Base-by-base conservation (phyloP, 2,888 invertebrate species). In the Protophormia terraenovae region DNA sequence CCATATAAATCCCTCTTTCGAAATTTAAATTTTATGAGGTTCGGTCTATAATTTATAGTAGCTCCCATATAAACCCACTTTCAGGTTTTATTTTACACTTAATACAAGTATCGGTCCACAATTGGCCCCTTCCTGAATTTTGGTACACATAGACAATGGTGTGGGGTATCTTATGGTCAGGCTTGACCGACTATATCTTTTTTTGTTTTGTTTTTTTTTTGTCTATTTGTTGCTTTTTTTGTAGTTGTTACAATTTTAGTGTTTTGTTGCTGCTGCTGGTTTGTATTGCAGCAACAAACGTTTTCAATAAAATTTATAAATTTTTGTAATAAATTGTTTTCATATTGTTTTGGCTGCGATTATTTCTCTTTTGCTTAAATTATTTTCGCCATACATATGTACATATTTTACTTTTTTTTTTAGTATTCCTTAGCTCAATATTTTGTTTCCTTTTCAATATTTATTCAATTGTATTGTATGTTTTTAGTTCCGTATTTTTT, bases 271-370 rank as follows among this genome's bases (percentile, higher is more conserved):
- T 79, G 24, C 16, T 55, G 4, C 22, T 38, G 29, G n/a, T 35
- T 19, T 22, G 55, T 60, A 35, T 69, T 60, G 41, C 22, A 45
- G 29, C 8, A 58, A 58, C 72, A 66, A 73, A 66, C 47, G 67
- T 73, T 80, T 80, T 72, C 55, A 80, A 80, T 80, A 72, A 72
- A 55, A 58, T 69, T 77, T 67, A 67, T 53, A 71, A 53, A 62
- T 76, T 71, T 38, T 60, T 66, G 12, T 58, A 38, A 72, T 77
- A 71, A 78, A 83, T 78, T 73, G 38, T 67, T 58, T 58, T 47
- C 41, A 32, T 77, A 8, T 45, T 64, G 62, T 71, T 66, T 45
- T 66, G 3, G 19, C 22, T 53, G 41, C 22, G 16, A 29, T 60
- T 77, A 14, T 58, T 35, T 29, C 0, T 27, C n/a, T 8, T 66